Evolutionary conservation across 2,888 invertebrate species (phyloP).

Genomic region (Drosophila hamatofila): DNA sequence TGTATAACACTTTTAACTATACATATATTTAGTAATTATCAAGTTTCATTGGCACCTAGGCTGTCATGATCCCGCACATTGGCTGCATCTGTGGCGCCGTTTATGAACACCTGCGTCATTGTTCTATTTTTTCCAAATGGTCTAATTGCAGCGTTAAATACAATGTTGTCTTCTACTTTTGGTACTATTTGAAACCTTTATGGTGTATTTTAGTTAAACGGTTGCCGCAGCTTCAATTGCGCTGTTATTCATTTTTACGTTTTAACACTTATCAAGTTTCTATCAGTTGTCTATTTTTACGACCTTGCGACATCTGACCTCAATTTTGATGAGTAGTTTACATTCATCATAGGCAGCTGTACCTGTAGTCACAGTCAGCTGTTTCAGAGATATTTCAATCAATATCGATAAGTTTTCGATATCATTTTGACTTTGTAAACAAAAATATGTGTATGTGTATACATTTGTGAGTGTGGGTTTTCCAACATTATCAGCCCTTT

Average conservation of each 20-base stretch:
- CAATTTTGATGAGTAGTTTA: background rate
- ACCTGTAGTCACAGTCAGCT: conserved; percentile 41
- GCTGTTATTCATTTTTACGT: background rate
- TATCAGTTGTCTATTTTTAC: background rate
- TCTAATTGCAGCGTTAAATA: conserved; percentile 23
- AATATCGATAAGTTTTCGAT: conserved; percentile 45
- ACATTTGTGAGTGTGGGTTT: conserved; percentile 30
- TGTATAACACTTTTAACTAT: background rate
- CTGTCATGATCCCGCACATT: conserved; percentile 72
- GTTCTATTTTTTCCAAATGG: conserved; percentile 23
- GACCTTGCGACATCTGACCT: conserved; percentile 18
- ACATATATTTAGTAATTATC: background rate
- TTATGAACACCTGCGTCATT: conserved; percentile 76
- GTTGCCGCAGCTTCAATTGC: background rate
- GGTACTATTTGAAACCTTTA: conserved; percentile 33
- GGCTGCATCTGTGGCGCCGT: conserved; percentile 75
- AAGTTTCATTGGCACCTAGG: conserved; percentile 66
- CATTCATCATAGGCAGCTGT: conserved; percentile 14
- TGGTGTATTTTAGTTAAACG: conserved; percentile 1
- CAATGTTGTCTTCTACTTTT: conserved; percentile 32
- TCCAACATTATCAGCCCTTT: conserved; percentile 55
- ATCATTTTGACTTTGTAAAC: conserved; percentile 40
- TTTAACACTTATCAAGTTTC: background rate
- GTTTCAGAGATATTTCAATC: conserved; percentile 19
- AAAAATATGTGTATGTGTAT: conserved; percentile 22